Base-by-base conservation (phyloP, 2,888 invertebrate species). In the Orchestes rusci region DNA sequence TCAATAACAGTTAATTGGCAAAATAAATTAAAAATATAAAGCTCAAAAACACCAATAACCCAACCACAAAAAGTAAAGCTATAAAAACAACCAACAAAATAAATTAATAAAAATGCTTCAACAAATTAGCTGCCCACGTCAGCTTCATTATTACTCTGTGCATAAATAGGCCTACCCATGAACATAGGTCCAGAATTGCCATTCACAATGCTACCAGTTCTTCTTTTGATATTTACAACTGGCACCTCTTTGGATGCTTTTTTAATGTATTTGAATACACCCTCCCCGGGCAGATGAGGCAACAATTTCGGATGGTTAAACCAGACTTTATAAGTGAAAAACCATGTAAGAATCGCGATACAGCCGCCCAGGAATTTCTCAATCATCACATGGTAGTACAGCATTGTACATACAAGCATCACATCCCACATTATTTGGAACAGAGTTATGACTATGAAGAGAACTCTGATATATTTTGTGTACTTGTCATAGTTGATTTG, bases 311-410 rank as follows among this genome's bases (percentile, higher is more conserved):
- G 74, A 39, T 79, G 71, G 31, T 74, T 75, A 64, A 80, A 90
- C 83, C 85, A 86, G 56, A 82, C 76, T 48, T 82, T 76, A 65
- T 96, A 96, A 0, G 90, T 91, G 16, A 89, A 69, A 71, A 85
- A 93, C 95, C 95, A 96, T 20, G 87, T 85, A 3, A 84, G 62
- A 57, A 93, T 81, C 7, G 93, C 95, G 58, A 88, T 73, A n/a
- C 83, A 73, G 16, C 90, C 90, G 57, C 90, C 93, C 1, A 90
- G 66, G 48, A 97, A 82, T 66, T 99, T 97, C 65, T 99, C 95
- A 17, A 92, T 80, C 85, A 96, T 89, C 37, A 87, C 85, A 67
- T 99, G 99, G 69, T 94, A 96, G 67, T 96, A 99, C 4, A 97
- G 64, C 66, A 92, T 84, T 1, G 97, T 96, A 27, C 85, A 83